Evolutionary conservation across 2,888 invertebrate species (phyloP), one percentile per base, ranked within the genome.

Genomic region (Clunio marinus): DNA sequence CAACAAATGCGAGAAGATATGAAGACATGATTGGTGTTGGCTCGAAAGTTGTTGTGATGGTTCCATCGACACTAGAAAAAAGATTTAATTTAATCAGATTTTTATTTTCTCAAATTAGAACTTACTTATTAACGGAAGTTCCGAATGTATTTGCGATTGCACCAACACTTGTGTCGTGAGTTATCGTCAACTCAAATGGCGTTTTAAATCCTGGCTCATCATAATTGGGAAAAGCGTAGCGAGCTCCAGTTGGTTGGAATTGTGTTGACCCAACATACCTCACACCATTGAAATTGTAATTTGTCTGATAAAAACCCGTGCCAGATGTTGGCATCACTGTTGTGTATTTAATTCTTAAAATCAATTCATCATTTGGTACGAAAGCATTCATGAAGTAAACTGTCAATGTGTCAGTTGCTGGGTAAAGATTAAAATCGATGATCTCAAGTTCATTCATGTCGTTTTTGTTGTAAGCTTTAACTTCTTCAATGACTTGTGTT

Each of bases 231-330:
- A 68, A 57, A 8, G 68, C 68, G 15, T 58, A 58, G 7, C 68
- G 55, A 5, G 68, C 58, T 15, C 20, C 17, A 7, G 25, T 37
- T 15, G 32, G 13, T 58, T 57, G 15, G 7, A 68, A 68, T 22
- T 68, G 68, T 25, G 68, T 68, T 1, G 68, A 37, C 8, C 41
- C 68, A 5, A 68, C 4, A 17, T 41, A 68, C 60, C 85, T 84
- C 4, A 1, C 10, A 8, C 51, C 66, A 35, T 32, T 17, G 8
- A 24, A 5, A 15, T 2, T 13, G 20, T 66, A 66, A 22, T 28
- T 32, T n/a, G 66, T 66, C 5, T 28, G 66, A 28, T 66, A 66
- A 15, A 66, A 66, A 3, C 66, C 66, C n/a, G 55, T 22, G 0
- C 10, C 20, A 10, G 15, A 7, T 1, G 66, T 66, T 1, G 55